Evolutionary conservation across 2,888 invertebrate genomes (phyloP).

Genomic region (Lathronympha strigana): DNA sequence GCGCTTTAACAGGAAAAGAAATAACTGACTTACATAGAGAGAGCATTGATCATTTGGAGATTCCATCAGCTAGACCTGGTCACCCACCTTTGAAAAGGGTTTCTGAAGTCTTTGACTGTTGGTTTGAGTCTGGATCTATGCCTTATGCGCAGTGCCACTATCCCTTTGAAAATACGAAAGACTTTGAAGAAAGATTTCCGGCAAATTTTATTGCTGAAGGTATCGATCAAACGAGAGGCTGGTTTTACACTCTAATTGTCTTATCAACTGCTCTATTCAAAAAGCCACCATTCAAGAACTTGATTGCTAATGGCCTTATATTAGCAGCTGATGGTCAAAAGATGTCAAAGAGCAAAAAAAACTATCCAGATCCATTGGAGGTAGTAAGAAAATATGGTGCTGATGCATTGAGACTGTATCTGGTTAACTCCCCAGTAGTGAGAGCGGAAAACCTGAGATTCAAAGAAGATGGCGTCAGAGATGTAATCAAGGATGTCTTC

Average conservation of each 20-base stretch:
- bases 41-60: conserved; percentile 95
- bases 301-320: conserved; percentile 98
- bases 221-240: conserved; percentile 98
- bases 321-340: conserved; percentile 99
- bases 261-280: conserved; percentile 97
- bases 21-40: conserved; percentile 97
- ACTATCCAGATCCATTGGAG: conserved; percentile 98
- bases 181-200: conserved; percentile 96
- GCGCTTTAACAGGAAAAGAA: conserved; percentile 91
- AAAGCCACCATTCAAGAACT: conserved; percentile 98
- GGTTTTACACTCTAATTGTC: conserved; percentile 99
- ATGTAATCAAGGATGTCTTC: conserved; percentile 98
- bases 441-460: conserved; percentile 98
- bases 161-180: conserved; percentile 96
- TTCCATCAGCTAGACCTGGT: conserved; percentile 94
- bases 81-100: conserved; percentile 93
- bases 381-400: conserved; percentile 97
- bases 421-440: conserved; percentile 99
- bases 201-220: conserved; percentile 99
- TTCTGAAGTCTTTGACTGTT: conserved; percentile 99
- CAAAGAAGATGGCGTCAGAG: conserved; percentile 98
- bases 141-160: conserved; percentile 98
- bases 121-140: conserved; percentile 99
- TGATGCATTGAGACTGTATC: conserved; percentile 97
- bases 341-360: conserved; percentile 99